These are phyloP conservation scores for Mastacembelus armatus DNA, from an alignment of 2,797 vertebrate genomes.

Conservation along the genomic window DNA sequence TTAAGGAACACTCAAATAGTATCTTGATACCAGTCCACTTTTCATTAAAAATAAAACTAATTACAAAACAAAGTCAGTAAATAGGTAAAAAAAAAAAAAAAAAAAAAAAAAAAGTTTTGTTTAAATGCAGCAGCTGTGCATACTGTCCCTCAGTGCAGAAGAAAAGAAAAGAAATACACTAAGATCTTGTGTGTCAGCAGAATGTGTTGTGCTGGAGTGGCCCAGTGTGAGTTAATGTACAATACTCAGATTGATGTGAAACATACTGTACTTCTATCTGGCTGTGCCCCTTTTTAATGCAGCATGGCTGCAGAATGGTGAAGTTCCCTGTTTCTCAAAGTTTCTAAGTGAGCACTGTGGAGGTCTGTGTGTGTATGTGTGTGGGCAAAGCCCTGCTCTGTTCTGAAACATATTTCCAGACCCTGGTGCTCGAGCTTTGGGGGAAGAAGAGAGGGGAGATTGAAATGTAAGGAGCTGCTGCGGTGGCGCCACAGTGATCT, in stretches of 20 bases:
- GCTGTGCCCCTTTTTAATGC: conserved; percentile 47
- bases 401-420: conserved; percentile 69
- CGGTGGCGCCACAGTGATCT: conserved; percentile 72
- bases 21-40: neutral
- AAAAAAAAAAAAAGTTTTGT: no score
- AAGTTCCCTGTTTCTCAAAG: conserved; percentile 54
- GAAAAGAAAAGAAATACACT: neutral
- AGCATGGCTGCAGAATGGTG: neutral
- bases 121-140: neutral
- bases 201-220: conserved; percentile 17
- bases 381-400: conserved; percentile 40
- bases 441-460: conserved; percentile 68
- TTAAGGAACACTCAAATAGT: neutral
- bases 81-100: no score
- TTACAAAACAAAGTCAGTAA: neutral
- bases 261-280: neutral
- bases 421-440: conserved; percentile 49
- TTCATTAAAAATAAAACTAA: neutral
- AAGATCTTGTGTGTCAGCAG: conserved; percentile 1
- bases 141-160: neutral
- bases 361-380: conserved; percentile 14
- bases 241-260: conserved; percentile 42
- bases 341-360: conserved; percentile 48
- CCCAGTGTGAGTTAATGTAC: conserved; percentile 35
- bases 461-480: conserved; percentile 68